phyloP scores from a whole-genome alignment of 2,113 vertebrate species.

The Sinosuthora webbiana region DNA sequence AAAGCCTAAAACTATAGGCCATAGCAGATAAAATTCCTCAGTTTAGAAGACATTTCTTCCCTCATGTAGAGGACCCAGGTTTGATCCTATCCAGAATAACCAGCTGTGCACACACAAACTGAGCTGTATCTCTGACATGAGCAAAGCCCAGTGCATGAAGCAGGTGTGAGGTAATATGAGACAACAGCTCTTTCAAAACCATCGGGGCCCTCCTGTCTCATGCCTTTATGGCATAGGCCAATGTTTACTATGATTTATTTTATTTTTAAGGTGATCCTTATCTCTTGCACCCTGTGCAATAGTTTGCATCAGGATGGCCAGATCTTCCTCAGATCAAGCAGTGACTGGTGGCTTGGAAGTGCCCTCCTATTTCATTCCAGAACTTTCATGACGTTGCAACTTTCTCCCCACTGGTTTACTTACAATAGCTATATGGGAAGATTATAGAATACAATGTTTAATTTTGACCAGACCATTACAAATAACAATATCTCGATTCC shows the following conservation, averaged over 20 bases:
- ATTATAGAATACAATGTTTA: not conserved
- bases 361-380: not conserved
- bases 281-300: not conserved
- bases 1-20: not conserved
- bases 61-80: not conserved
- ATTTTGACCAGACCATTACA: not conserved
- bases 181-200: not conserved
- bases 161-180: not conserved
- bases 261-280: not conserved
- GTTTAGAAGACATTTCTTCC: not conserved
- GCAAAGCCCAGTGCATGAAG: not conserved
- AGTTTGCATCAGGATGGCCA: not conserved
- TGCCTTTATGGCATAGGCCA: not conserved
- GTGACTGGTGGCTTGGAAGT: not conserved
- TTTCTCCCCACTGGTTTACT: not conserved
- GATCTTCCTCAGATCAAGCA: not conserved
- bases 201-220: not conserved
- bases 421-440: not conserved
- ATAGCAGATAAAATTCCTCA: not conserved
- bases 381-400: not conserved
- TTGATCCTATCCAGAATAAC: not conserved
- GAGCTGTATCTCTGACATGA: not conserved
- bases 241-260: not conserved
- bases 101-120: not conserved
- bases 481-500: not conserved